Base-by-base conservation (phyloP, 2,113 vertebrate genomes). In the sheep (Ovis aries) region DNA sequence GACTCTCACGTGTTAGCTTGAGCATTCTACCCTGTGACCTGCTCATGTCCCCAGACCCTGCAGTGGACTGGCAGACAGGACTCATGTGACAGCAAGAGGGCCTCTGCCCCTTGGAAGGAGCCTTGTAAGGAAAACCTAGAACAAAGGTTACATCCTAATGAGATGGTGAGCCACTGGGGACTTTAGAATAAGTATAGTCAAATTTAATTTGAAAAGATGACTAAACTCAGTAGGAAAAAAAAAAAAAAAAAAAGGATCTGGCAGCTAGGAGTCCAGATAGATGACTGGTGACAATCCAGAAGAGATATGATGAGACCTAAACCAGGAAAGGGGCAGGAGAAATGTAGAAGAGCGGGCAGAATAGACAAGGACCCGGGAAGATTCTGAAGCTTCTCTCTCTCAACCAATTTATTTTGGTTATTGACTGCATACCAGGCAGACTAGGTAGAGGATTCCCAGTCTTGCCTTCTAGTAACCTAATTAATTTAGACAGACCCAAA, bases 1-100 rank as follows among this genome's bases (percentile, higher is more conserved):
- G 98, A 96, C 92, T 92, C 98, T 98, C 97, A 91, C 36, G 36
- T 88, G 90, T 88, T 96, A 93, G 96, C 88, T 94, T 33, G 4
- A 43, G 81, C 91, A 92, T 62, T 94, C 90, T 90, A 57, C 89
- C 94, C 67, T 67, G 55, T 74, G 96, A 92, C 93, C 96, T 91
- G 93, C 89, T 45, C 9, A 36, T 40, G 52, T 81, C 93, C 93
- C 91, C 81, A 87, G 96, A 55, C 92, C 91, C 92, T 59, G 40
- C 84, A 82, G 80, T 17, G 67, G 92, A 86, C 91, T 92, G 97
- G 95, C 78, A 94, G 95, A 92, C 86, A 87, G 96, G 96, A 83
- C 86, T 95, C 97, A 98, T 97, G 97, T 97, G 97, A 96, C 95
- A 94, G 57, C 59, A 85, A 91, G 45, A 64, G 29, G 89, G 89